Evolutionary conservation across 2,113 vertebrate genomes (phyloP), one percentile per base, ranked within the genome.

Genomic region (Scomber colias): DNA sequence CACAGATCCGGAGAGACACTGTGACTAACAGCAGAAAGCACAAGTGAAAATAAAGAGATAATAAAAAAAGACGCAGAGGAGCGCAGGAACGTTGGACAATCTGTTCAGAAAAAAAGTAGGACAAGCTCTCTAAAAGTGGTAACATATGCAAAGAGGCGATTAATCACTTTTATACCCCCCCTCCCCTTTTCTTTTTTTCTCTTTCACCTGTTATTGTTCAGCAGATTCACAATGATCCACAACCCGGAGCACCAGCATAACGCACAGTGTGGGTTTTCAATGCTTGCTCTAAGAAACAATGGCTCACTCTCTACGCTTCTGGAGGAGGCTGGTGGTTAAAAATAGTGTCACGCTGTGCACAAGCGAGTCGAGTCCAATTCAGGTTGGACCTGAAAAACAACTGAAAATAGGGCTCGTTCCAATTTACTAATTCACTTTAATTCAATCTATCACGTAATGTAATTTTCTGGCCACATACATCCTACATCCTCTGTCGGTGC

Each of bases 301-400:
- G 19, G 46, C 46, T 83, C 60, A 10, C 85, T 86, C 79, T 65
- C 55, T 27, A 0, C 13, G 30, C 65, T 55, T 53, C 70, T 81
- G 67, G 70, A 77, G 83, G 79, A 88, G 86, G 82, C 55, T 5
- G 19, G 8, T 3, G 65, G 82, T 82, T 90, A 92, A 81, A 84
- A 91, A 91, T 86, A 89, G 81, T 16, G 50, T 15, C n/a, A 19
- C 1, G 40, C 24, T 48, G 69, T 50, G 48, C 13, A 35, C 44
- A 49, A 75, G 61, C 56, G 24, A 27, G 77, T 67, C 66, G 3
- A 30, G 55, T 87, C 67, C 51, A 66, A 46, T 67, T 82, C 69
- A 84, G 54, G 40, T 27, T 67, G 46, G 0, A 15, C 51, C 15
- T 8, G 16, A 74, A 64, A 44, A 71, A 71, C 3, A 8, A 40